Conservation (phyloP, 1,140 invertebrate genomes). For the Trissolcus basalis region DNA sequence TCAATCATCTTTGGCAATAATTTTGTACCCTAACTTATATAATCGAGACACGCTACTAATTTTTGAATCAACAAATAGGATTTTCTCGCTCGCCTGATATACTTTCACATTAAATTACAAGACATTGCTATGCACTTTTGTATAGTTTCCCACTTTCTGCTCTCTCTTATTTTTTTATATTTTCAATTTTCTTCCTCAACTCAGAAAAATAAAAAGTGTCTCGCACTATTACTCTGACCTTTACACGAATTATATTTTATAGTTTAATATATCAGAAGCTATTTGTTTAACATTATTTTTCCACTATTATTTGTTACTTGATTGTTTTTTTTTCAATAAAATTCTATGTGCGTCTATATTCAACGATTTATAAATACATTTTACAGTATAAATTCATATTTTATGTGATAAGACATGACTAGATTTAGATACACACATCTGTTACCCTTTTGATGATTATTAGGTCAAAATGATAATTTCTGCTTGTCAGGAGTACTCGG, state of each 20-base stretch:
- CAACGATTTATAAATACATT: conserved; percentile 42
- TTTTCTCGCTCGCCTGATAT: conserved; percentile 23
- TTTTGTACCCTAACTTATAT: conserved; percentile 21
- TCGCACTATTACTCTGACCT: no score
- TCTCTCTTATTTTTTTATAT: no score
- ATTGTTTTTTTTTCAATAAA: conserved; percentile 32
- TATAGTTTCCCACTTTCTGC: no score
- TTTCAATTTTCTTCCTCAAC: no score
- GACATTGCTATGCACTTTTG: neutral
- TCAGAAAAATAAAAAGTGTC: no score
- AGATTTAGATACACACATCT: neutral
- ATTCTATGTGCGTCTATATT: conserved; percentile 41
- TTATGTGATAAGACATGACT: conserved; percentile 47
- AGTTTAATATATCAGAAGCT: no score
- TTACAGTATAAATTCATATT: conserved; percentile 30
- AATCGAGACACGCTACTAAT: conserved; percentile 27
- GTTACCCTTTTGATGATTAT: conserved; percentile 24
- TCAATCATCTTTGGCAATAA: conserved; percentile 50
- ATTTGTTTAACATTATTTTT: no score
- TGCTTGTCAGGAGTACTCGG: conserved; percentile 1
- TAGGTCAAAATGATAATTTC: conserved; percentile 31
- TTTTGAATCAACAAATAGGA: conserved; percentile 10
- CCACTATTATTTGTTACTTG: no score
- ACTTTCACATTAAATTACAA: conserved; percentile 13
- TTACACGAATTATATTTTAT: no score